Base-by-base conservation (phyloP, 2,888 invertebrate genomes). In the Seira musarum region DNA sequence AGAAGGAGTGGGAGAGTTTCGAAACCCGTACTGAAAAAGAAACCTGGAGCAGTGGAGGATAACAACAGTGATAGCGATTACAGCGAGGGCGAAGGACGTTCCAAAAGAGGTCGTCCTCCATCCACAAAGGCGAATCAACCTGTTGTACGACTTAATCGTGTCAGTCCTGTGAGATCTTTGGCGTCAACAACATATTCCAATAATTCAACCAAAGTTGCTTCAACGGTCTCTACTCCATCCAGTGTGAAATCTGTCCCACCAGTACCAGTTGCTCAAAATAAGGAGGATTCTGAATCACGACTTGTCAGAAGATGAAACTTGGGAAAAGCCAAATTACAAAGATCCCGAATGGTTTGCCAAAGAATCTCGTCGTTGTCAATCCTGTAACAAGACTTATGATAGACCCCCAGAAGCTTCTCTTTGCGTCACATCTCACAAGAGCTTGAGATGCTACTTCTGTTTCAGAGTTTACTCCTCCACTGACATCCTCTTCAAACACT, bases 401-500 rank as follows among this genome's bases (percentile, higher is more conserved):
- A 60, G 19, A 19, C 69, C 80, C 0, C 53, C 67, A 0, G 60
- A 69, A 0, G 82, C 77, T 1, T 66, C 78, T 0, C 6, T 35
- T 0, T 84, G 84, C 25, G 53, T 84, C 8, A 81, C 76, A 2
- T 21, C 53, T 1, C 85, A 85, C 46, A 65, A 61, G 2, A 19
- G 77, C 15, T 77, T 86, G 0, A 80, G 86, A 1, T 86, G 86
- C 35, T 85, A 85, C 76, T 85, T 85, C 57, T 86, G 86, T 61
- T 85, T 86, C 60, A 17, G 63, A n/a, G 75, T 84, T 10, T 82
- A 63, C 35, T 64, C 82, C n/a, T 80, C 78, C n/a, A 86, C 86
- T 0, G 83, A 84, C 49, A 65, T 69, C 2, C 75, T 86, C 1
- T 86, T 84, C 53, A 66, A 78, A 2, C 86, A 86, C 67, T 86